Percentiles rank a stretch among this genome's conserved stretches.
Conservation (phyloP, 2,888 invertebrate species). For the Prosopocoilus inquinatus region DNA sequence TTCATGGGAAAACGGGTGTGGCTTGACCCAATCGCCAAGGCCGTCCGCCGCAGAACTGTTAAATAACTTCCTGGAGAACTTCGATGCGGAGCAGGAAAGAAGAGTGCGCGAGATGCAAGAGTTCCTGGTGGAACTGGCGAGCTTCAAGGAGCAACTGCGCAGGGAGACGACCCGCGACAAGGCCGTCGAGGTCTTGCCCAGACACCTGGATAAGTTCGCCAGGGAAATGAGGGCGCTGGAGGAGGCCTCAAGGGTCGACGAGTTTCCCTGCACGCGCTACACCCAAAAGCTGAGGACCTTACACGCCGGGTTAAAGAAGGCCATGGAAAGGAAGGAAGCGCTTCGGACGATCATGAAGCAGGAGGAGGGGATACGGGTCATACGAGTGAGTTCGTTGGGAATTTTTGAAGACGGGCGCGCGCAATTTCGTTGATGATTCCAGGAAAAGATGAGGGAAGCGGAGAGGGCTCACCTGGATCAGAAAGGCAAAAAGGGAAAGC, state of each 20-base stretch:
- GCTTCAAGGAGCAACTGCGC: constrained; percentile 1
- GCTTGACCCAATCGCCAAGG: no score
- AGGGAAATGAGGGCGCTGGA: constrained; percentile 6
- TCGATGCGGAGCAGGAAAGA: constrained; percentile 7
- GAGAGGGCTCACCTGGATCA: neutral
- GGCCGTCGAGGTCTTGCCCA: constrained; percentile 10
- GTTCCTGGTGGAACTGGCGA: constrained; percentile 11
- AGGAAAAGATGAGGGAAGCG: constrained; percentile 20
- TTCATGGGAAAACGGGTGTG: no score
- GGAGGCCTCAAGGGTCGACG: neutral
- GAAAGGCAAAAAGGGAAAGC: constrained; percentile 18
- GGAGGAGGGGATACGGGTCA: constrained; percentile 14
- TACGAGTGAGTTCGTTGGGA: constrained; percentile 13
- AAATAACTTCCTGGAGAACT: neutral
- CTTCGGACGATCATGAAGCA: constrained; percentile 11
- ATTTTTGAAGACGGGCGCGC: neutral
- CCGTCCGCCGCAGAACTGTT: no score
- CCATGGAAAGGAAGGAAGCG: constrained; percentile 1
- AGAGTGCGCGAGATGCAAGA: constrained; percentile 3
- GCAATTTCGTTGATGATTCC: neutral
- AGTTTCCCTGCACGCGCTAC: constrained; percentile 6
- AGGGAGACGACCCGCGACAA: constrained; percentile 1
- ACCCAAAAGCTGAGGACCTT: constrained; percentile 4
- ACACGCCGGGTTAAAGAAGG: neutral
- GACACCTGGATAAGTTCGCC: constrained; percentile 10